A percentile compares a stretch with the other conserved stretches of the same genome.
These are phyloP conservation scores for Chinchilla lanigera DNA, from an alignment of 2,113 vertebrate genomes.

Conservation along the genomic window DNA sequence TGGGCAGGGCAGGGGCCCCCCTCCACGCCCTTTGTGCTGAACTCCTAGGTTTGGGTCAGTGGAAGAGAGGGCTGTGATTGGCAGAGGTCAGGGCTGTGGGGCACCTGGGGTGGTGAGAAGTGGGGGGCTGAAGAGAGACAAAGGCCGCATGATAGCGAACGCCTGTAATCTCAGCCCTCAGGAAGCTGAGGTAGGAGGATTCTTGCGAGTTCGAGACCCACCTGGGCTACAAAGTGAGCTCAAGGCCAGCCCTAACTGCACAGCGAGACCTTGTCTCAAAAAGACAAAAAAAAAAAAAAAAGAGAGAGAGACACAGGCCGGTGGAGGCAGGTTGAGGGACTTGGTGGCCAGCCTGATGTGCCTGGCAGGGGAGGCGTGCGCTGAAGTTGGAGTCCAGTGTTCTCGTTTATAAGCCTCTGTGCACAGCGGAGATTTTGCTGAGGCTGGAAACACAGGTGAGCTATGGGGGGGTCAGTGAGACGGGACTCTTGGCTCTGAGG, in stretches of 20 bases:
- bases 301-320: fast-evolving
- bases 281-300: too few species aligned
- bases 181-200: too few species aligned
- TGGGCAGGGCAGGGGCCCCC: not conserved
- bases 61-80: not conserved
- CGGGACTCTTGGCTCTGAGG: not conserved
- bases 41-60: not conserved
- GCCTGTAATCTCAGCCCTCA: too few species aligned
- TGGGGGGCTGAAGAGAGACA: fast-evolving
- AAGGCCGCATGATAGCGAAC: too few species aligned
- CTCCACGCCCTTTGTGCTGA: fast-evolving
- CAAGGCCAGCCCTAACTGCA: too few species aligned
- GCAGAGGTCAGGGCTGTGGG: not conserved
- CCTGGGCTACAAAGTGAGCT: too few species aligned
- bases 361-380: fast-evolving
- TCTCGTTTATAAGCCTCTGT: too few species aligned
- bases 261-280: too few species aligned
- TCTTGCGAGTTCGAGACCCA: too few species aligned
- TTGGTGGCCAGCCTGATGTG: fast-evolving
- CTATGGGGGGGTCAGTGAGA: not conserved
- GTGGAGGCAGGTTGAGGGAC: not conserved
- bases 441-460: too few species aligned
- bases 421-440: not conserved
- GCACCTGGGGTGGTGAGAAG: too few species aligned
- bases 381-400: fast-evolving